Evolutionary conservation across 92 coral and sea anemone genomes (phyloP), one percentile per base, ranked within the genome.

Genomic region (Nematostella vectensis): DNA sequence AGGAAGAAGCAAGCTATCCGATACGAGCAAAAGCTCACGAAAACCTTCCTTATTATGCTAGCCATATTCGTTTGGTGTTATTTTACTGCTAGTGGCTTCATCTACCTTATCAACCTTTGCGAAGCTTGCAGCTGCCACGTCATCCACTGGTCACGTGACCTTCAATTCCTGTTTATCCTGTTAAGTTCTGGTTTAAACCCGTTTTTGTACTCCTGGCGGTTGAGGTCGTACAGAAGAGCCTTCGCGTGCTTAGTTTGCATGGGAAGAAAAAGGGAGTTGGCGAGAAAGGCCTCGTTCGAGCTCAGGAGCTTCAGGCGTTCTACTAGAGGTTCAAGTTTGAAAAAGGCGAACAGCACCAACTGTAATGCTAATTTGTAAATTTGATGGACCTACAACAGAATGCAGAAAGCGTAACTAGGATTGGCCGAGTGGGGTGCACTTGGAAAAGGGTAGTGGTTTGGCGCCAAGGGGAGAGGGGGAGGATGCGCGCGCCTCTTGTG

Each of bases 101-200:
- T 89, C 29, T 89, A 89, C 57, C 51, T 78, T 59, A 80, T 86
- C 57, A 89, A 79, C 64, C 57, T 89, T 62, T 89, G 97, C 37
- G 48, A 53, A 50, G 43, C 62, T 0, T 89, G 97, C 56, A 63
- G 72, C 48, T 89, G 97, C 31, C 61, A 58, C 15, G 69, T 83
- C 3, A 63, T 70, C 20, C 68, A 79, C 50, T 76, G 85, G 95
- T 74, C 94, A 54, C 83, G 97, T 63, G 95, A 89, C 76, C 58
- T 89, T 51, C 88, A 81, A 70, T 78, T 81, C 64, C 68, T 89
- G 58, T 67, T 89, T 60, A 77, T 86, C 50, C 44, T 86, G 71
- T 70, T 71, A 1, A 89, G 85, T 76, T 81, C 95, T 24, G 69
- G 87, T n/a, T 65, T 89, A 70, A 89, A 89, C 60, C 94, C 94